These are phyloP conservation scores for Melinaea marsaeus DNA, from an alignment of 2,888 invertebrate species.

Conservation along the genomic window DNA sequence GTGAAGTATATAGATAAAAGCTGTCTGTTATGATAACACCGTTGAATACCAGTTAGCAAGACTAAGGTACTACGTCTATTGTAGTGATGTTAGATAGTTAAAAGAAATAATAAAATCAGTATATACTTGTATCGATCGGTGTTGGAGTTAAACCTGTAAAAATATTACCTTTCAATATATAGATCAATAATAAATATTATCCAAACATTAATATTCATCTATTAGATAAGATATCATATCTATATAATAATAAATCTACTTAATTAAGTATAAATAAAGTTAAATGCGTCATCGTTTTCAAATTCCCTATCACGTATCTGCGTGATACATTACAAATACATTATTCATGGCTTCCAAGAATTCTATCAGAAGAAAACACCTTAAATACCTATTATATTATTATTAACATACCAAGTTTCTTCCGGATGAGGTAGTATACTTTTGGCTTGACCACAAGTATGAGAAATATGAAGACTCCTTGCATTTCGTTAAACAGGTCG, in stretches of 20 bases:
- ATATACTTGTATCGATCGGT: slow-evolving; percentile 69
- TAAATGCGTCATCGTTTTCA: slow-evolving; percentile 4
- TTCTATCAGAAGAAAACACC: background rate
- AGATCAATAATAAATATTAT: too few relatives aligned
- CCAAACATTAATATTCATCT: slow-evolving; percentile 7
- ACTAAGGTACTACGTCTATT: slow-evolving; percentile 6
- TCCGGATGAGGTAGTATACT: slow-evolving; percentile 78
- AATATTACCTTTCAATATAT: slow-evolving; percentile 27
- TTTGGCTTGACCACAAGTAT: slow-evolving; percentile 84
- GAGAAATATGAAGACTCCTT: slow-evolving; percentile 85
- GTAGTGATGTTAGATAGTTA: slow-evolving; percentile 18
- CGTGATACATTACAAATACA: background rate
- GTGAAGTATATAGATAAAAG: too few relatives aligned
- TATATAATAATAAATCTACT: background rate
- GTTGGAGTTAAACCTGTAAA: slow-evolving; percentile 72
- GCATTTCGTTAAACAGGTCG: slow-evolving; percentile 83
- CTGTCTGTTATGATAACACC: background rate
- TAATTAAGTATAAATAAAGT: slow-evolving; percentile 4
- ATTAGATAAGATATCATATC: background rate
- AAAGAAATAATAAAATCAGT: slow-evolving; percentile 41
- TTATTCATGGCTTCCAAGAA: slow-evolving; percentile 4
- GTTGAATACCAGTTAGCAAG: background rate
- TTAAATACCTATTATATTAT: too few relatives aligned
- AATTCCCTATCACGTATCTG: slow-evolving; percentile 6
- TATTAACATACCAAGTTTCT: slow-evolving; percentile 68